Conservation (phyloP, 1,140 invertebrate genomes). For the Tachypleus tridentatus region DNA sequence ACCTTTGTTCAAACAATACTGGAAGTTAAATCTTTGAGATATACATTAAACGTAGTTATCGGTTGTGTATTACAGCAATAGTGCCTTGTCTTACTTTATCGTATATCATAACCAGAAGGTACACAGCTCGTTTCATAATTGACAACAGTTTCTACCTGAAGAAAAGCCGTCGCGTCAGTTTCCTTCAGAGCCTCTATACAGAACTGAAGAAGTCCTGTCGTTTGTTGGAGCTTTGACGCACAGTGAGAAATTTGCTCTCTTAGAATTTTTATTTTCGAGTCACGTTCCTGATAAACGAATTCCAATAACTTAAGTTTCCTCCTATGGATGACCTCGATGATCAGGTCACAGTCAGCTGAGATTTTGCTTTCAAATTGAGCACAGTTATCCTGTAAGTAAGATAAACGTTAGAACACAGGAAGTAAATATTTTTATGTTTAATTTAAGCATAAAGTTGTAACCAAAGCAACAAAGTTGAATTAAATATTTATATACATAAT, state of each 20-base stretch:
- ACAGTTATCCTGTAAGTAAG: slow-evolving; percentile 56
- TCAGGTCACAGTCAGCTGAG: slow-evolving; percentile 67
- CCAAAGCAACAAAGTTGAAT: too few relatives aligned
- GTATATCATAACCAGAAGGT: too few relatives aligned
- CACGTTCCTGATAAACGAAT: slow-evolving; percentile 64
- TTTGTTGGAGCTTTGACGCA: slow-evolving; percentile 72
- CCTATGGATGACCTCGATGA: slow-evolving; percentile 72
- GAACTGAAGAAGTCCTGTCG: slow-evolving; percentile 90
- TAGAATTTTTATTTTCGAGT: slow-evolving; percentile 60
- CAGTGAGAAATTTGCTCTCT: slow-evolving; percentile 73
- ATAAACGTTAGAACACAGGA: too few relatives aligned
- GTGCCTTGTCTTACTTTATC: too few relatives aligned
- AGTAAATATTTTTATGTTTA: too few relatives aligned
- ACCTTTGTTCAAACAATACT: too few relatives aligned
- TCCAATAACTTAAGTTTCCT: slow-evolving; percentile 70
- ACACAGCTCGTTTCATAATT: too few relatives aligned
- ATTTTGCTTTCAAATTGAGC: slow-evolving; percentile 67
- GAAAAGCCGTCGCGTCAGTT: slow-evolving; percentile 85
- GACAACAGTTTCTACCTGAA: slow-evolving; percentile 50
- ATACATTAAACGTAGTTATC: too few relatives aligned
- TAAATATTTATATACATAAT: too few relatives aligned
- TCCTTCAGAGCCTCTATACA: slow-evolving; percentile 98
- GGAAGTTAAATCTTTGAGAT: too few relatives aligned
- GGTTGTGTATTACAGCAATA: too few relatives aligned
- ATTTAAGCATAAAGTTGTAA: too few relatives aligned